Conservation (phyloP, 2,888 invertebrate species). For the Shargacucullia verbasci region DNA sequence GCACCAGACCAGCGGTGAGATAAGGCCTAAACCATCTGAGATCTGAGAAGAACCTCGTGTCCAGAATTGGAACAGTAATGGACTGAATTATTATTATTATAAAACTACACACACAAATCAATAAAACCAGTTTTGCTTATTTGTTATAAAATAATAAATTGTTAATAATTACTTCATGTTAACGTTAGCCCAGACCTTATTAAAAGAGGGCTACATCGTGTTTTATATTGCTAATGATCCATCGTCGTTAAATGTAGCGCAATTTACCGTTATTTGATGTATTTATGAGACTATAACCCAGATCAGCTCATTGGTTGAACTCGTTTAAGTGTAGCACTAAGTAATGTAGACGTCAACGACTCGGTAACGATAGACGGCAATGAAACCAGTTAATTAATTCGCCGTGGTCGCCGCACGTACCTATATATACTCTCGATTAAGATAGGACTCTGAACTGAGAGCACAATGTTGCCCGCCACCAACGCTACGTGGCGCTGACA, state of each 20-base stretch:
- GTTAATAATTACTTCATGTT: no score
- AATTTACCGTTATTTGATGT: slow-evolving; percentile 32
- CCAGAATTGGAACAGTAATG: no score
- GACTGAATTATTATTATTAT: no score
- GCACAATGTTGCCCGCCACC: slow-evolving; percentile 18
- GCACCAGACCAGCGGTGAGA: no score
- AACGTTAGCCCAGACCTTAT: no score
- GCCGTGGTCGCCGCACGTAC: slow-evolving; percentile 18
- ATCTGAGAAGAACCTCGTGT: no score
- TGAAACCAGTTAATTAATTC: slow-evolving; percentile 58
- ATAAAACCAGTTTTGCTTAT: no score
- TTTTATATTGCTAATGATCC: slow-evolving; percentile 6
- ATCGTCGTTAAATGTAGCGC: slow-evolving; percentile 9
- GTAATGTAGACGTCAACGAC: slow-evolving; percentile 36
- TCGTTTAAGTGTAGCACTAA: slow-evolving; percentile 40
- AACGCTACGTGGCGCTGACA: slow-evolving; percentile 49
- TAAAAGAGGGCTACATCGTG: slow-evolving; percentile 5
- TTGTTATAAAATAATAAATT: no score
- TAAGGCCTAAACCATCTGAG: no score
- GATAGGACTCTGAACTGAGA: slow-evolving; percentile 9
- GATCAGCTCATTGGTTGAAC: slow-evolving; percentile 41
- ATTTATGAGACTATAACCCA: slow-evolving; percentile 37
- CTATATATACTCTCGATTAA: slow-evolving; percentile 11
- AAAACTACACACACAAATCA: no score
- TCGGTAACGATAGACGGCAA: slow-evolving; percentile 42